These are phyloP conservation scores for Cichladusa arquata DNA, from an alignment of 2,113 vertebrate genomes.

Conservation along the genomic window DNA sequence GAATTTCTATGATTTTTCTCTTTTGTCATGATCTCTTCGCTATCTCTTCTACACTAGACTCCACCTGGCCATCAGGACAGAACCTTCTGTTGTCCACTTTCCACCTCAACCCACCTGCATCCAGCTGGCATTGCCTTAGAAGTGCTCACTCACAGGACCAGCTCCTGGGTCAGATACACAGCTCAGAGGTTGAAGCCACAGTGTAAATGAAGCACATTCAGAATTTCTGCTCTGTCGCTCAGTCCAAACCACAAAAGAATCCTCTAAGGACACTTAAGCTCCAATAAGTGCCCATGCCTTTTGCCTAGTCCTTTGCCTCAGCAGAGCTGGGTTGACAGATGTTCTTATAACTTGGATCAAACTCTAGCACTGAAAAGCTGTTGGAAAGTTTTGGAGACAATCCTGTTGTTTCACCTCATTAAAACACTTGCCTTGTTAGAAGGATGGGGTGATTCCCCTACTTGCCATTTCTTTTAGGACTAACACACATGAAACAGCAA, in stretches of 20 bases:
- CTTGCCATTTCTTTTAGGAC: background rate
- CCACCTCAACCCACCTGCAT: background rate
- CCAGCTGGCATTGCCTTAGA: background rate
- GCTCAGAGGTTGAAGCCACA: background rate
- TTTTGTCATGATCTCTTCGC: background rate
- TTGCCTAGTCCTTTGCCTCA: background rate
- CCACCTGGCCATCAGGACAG: background rate
- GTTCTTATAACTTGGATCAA: background rate
- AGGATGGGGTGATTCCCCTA: background rate
- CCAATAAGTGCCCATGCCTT: background rate
- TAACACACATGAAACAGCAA: background rate
- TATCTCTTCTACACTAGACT: background rate
- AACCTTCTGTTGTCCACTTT: background rate
- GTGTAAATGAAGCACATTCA: background rate
- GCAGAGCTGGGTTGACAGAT: background rate
- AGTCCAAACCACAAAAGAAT: background rate
- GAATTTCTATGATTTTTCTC: background rate
- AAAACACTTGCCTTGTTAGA: background rate
- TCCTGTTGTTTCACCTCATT: background rate
- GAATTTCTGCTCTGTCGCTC: background rate
- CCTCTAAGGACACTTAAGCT: background rate
- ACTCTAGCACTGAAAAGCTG: background rate
- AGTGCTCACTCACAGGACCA: background rate
- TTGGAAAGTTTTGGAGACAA: background rate
- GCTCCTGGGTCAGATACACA: background rate